phyloP scores from a whole-genome alignment of 2,797 vertebrate genomes.

The Sibirionetta formosa region DNA sequence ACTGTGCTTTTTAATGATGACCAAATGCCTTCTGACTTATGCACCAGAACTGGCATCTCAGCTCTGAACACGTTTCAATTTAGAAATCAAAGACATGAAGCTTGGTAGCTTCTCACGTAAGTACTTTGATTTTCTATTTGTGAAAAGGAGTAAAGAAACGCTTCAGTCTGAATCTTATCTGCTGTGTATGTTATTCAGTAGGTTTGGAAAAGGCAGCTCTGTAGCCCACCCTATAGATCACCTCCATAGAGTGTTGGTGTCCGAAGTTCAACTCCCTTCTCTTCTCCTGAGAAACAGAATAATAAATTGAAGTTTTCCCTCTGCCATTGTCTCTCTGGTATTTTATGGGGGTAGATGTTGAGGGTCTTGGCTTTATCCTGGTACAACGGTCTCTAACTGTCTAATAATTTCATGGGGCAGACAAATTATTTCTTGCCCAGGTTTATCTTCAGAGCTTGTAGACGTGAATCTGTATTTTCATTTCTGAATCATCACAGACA shows the following conservation, averaged over 20 bases:
- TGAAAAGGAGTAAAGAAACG: not conserved
- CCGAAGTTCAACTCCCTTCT: not conserved
- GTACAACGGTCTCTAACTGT: not conserved
- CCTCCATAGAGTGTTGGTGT: not conserved
- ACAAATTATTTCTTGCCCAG: not conserved
- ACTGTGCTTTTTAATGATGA: not conserved
- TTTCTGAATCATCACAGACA: not conserved
- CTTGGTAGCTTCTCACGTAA: not conserved
- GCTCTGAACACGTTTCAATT: not conserved
- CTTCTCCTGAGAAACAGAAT: not conserved
- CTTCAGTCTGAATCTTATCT: not conserved
- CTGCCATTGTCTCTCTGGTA: not conserved
- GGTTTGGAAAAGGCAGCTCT: not conserved
- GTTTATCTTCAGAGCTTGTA: not conserved
- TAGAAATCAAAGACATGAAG: not conserved
- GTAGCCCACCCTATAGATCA: not conserved
- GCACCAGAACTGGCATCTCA: not conserved
- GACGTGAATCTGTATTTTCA: not conserved
- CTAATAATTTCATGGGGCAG: not conserved
- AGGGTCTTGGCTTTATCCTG: not conserved
- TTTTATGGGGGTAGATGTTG: not conserved
- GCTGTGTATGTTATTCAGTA: rapidly evolving
- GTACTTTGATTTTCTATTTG: not conserved
- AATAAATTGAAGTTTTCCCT: not conserved
- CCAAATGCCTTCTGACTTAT: rapidly evolving